phyloP scores from a whole-genome alignment of 2,888 invertebrate species.

The Drosophila infuscata region DNA sequence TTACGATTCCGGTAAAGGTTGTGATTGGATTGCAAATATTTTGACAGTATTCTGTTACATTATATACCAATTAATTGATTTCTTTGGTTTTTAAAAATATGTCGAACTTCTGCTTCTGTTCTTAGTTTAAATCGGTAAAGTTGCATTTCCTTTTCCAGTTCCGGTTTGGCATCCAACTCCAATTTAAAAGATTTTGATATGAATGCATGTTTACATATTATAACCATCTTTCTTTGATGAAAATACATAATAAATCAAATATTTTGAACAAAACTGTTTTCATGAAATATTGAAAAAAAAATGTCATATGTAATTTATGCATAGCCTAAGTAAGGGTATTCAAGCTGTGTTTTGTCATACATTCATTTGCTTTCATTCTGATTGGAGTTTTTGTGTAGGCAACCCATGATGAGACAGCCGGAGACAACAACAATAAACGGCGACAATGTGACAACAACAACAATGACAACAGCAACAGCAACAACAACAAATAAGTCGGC shows the following conservation, averaged over 20 bases:
- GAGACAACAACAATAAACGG: constrained; percentile 31
- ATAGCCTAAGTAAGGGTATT: constrained; percentile 34
- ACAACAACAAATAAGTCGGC: constrained; percentile 31
- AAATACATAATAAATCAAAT: constrained; percentile 2
- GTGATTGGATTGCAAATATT: background rate
- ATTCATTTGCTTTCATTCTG: constrained; percentile 53
- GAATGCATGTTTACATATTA: background rate
- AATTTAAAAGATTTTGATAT: background rate
- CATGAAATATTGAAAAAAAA: background rate
- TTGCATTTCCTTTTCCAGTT: background rate
- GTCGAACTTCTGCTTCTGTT: background rate
- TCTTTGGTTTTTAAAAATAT: background rate
- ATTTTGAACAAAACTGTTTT: background rate
- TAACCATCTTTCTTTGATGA: background rate
- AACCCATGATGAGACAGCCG: constrained; percentile 49
- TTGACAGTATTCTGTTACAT: background rate
- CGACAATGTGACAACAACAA: constrained; percentile 41
- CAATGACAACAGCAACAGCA: constrained; percentile 25
- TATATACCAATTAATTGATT: background rate
- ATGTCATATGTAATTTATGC: constrained; percentile 13
- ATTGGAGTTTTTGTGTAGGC: constrained; percentile 73
- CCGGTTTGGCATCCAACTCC: background rate
- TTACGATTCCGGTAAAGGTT: background rate
- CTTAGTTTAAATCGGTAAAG: background rate
- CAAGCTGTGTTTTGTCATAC: constrained; percentile 11